Evolutionary conservation across 2,888 invertebrate genomes (phyloP), one percentile per base, ranked within the genome.

Genomic region (Operophtera brumata): DNA sequence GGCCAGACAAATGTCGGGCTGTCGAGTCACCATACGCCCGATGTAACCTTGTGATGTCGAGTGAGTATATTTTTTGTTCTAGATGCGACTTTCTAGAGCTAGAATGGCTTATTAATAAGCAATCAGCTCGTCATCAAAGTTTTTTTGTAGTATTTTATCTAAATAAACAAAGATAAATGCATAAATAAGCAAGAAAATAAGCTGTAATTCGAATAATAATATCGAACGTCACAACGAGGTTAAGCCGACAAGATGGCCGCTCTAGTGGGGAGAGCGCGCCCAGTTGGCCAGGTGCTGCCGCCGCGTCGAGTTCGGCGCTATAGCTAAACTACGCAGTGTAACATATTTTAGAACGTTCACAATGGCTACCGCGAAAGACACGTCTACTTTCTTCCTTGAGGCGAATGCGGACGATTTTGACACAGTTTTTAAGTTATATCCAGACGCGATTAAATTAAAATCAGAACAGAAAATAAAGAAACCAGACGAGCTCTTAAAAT

Each of bases 351-450:
- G 87, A 90, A 89, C 90, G 89, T 87, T 91, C 92, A 93, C 93
- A 93, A 94, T 94, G 94, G 94, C 94, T 92, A 94, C 94, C 92
- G 93, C 94, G 92, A 94, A 94, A 93, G 96, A 96, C 92, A 96
- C 96, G 91, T 95, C 96, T 90, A 95, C 95, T 92, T 97, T 97
- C 94, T 97, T 97, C 91, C 94, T 94, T 90, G 94, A 96, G 91
- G 97, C 96, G 86, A 95, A 94, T 90, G 94, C 95, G 80, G 92
- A 92, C 87, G 95, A 96, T 91, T 96, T 95, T 91, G 95, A 95
- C 82, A 94, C 94, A 91, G 96, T 97, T 82, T 93, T 96, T 80
- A 95, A 95, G 91, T 92, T 97, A 78, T 97, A 97, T 91, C 96
- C 97, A 75, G 94, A 97, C 92, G 97, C 96, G 71, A 92, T 97